These are phyloP conservation scores for Hirtodrosophila trivittata DNA, from an alignment of 2,888 invertebrate genomes.

Conservation along the genomic window DNA sequence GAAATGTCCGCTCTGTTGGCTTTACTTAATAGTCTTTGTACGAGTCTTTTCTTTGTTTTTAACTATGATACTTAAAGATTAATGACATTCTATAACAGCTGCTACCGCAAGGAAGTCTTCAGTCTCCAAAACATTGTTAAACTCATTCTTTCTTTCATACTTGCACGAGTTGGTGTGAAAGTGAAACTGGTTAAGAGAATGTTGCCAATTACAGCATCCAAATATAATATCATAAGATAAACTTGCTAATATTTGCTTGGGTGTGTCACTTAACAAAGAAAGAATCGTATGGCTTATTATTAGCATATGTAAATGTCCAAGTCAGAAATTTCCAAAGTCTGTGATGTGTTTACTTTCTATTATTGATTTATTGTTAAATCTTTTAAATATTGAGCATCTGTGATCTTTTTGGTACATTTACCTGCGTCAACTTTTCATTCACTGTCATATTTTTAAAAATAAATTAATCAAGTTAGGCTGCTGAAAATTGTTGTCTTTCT, in stretches of 20 bases:
- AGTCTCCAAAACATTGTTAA: conserved; percentile 19
- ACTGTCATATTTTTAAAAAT: conserved; percentile 20
- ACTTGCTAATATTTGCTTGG: conserved; percentile 21
- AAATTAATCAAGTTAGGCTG: conserved; percentile 31
- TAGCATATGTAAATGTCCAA: too few species aligned
- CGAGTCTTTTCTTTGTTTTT: conserved; percentile 21
- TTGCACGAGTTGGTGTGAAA: conserved; percentile 24
- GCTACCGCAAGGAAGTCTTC: conserved; percentile 48
- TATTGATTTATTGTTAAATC: too few species aligned
- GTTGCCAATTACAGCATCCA: conserved; percentile 1
- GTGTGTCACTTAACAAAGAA: conserved; percentile 19
- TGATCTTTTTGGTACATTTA: too few species aligned
- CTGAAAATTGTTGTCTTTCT: background rate
- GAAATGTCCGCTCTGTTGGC: conserved; percentile 45
- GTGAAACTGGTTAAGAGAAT: conserved; percentile 27
- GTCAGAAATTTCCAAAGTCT: too few species aligned
- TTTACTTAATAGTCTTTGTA: conserved; percentile 42
- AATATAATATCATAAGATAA: background rate
- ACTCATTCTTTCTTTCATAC: background rate
- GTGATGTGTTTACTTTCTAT: too few species aligned
- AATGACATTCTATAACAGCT: conserved; percentile 49
- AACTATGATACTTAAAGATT: conserved; percentile 35
- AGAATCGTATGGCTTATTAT: too few species aligned
- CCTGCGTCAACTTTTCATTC: background rate
- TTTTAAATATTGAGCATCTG: too few species aligned